Percentiles rank a stretch among this genome's conserved stretches.
Evolutionary conservation across 2,113 vertebrate genomes (phyloP).

Genomic region (Pterophyllum scalare): DNA sequence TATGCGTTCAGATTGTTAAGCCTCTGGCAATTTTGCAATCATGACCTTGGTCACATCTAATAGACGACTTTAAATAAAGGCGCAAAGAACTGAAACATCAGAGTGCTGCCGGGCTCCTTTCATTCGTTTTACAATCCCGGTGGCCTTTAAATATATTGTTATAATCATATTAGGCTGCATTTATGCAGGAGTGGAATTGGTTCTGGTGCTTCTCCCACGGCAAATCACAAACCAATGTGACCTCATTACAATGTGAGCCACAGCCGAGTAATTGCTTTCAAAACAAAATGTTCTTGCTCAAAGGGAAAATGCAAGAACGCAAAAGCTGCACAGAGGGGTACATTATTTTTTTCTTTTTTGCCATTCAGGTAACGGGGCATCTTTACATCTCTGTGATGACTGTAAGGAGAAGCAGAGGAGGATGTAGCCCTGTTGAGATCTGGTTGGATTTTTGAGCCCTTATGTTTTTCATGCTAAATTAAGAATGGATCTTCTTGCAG

Average conservation of each 20-base stretch:
- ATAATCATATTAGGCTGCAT: constrained; percentile 29
- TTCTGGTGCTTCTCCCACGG: constrained; percentile 40
- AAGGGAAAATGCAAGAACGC: constrained; percentile 30
- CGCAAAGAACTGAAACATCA: not conserved
- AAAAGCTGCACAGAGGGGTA: not conserved
- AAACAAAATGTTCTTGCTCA: constrained; percentile 48
- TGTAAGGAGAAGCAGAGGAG: not conserved
- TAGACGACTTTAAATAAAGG: constrained; percentile 4
- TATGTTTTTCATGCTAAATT: constrained; percentile 5
- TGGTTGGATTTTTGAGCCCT: not conserved
- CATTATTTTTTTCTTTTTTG: not conserved
- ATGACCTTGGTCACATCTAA: constrained; percentile 45
- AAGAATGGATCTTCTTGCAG: constrained; percentile 18
- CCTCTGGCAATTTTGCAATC: not conserved
- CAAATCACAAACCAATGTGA: constrained; percentile 58
- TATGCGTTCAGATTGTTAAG: not conserved
- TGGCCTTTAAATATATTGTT: constrained; percentile 38
- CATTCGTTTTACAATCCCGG: not conserved
- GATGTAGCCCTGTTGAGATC: not conserved
- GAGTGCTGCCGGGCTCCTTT: not conserved
- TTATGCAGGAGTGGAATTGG: constrained; percentile 42
- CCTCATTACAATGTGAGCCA: constrained; percentile 63
- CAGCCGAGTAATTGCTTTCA: constrained; percentile 53
- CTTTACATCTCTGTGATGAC: not conserved
- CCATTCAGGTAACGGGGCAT: not conserved